Evolutionary conservation across 2,888 invertebrate species (phyloP), one percentile per base, ranked within the genome.

Genomic region (Eupithecia vulgata): DNA sequence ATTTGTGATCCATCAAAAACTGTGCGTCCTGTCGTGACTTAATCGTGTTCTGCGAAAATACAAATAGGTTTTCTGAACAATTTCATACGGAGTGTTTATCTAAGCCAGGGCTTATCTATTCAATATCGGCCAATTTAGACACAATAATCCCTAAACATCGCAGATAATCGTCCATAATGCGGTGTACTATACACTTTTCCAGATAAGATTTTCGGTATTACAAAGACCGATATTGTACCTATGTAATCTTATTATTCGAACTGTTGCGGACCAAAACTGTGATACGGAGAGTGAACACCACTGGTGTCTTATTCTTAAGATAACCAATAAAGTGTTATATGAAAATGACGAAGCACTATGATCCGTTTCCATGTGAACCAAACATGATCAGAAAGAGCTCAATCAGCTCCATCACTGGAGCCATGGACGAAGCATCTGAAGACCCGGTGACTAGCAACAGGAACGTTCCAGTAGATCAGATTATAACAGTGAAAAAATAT

Each of bases 381-480:
- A 84, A 85, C 59, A 76, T 86, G 1, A 72, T 74, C 82, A 1
- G 78, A 81, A 7, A 85, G 84, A 80, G 81, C 5, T 82, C 83
- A 0, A 78, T 78, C 37, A 81, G 81, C 37, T 83, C 86, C 1
- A 77, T 90, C 35, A 80, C 84, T 1, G 90, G 88, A 0, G 89
- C 89, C 0, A 88, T 90, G 88, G 91, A 91, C 21, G 86, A 81
- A 6, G 70, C 12, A 25, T 15, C 40, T 15, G 21, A 64, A n/a
- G 40, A 65, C 65, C 21, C 15, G n/a, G 40, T 42, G 61, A 65
- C 40, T 21, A 42, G 7, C 37, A 37, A 21, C 5, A 37, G n/a
- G n/a, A n/a, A n/a, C n/a, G n/a, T 25, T 13, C 40, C 40, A 42
- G 21, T 15, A 40, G 57, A 57, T 13, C 57, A 61, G 15, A 34